Evolutionary conservation across 1,140 invertebrate species (phyloP).

Genomic region (Leucophenga varia): DNA sequence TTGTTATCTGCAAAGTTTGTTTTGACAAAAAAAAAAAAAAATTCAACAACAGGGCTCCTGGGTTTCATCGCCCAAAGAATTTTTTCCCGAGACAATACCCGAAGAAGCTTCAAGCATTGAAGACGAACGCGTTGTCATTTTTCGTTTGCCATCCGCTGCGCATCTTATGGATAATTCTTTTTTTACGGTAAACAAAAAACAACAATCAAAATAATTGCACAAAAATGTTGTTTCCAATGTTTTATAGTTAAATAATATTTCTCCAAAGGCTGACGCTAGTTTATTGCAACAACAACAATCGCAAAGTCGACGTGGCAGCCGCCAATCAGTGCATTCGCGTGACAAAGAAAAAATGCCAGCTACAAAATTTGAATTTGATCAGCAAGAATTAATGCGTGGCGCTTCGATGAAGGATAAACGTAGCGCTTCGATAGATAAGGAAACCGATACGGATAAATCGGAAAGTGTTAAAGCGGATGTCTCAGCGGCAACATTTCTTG

Average conservation of each 20-base stretch:
- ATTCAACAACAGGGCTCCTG: conserved; percentile 60
- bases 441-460: conserved; percentile 56
- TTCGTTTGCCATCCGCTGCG: conserved; percentile 48
- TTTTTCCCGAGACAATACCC: conserved; percentile 87
- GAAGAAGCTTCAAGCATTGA: conserved; percentile 89
- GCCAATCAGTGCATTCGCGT: conserved; percentile 47
- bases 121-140: conserved; percentile 81
- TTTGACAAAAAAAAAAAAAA: too few relatives aligned
- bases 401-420: conserved; percentile 60
- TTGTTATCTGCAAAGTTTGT: too few relatives aligned
- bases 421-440: conserved; percentile 61
- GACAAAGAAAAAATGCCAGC: conserved; percentile 48
- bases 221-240: not conserved
- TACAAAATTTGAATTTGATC: conserved; percentile 54
- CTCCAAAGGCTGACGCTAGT: conserved; percentile 61
- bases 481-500: conserved; percentile 89
- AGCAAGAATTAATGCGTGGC: conserved; percentile 47
- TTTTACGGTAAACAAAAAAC: conserved; percentile 62
- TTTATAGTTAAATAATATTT: not conserved
- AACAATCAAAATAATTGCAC: conserved; percentile 18
- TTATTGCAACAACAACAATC: conserved; percentile 61
- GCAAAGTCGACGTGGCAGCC: conserved; percentile 49
- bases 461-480: conserved; percentile 62
- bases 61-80: conserved; percentile 83
- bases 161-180: conserved; percentile 59